A percentile compares a stretch with the other conserved stretches of the same genome.
These are phyloP conservation scores for Sphaerodactylus townsendi DNA, from an alignment of 2,113 vertebrate species.

Conservation along the genomic window DNA sequence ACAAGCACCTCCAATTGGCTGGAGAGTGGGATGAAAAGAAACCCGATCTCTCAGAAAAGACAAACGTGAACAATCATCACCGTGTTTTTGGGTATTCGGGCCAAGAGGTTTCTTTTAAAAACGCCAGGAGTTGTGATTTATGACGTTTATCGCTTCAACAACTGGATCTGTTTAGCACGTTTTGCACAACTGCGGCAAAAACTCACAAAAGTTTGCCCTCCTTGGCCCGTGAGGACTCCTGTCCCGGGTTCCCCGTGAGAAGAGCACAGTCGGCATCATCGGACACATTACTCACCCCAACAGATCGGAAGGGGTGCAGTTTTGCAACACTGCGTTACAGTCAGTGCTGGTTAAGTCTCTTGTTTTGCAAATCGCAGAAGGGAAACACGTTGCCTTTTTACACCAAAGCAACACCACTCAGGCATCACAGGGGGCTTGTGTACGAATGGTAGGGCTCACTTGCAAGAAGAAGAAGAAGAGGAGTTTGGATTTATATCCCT, in stretches of 20 bases:
- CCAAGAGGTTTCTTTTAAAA: neutral
- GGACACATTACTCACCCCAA: neutral
- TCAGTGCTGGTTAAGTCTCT: conserved; percentile 32
- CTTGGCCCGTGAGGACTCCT: neutral
- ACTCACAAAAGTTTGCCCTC: conserved; percentile 15
- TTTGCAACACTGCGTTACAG: conserved; percentile 4
- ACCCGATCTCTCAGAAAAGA: neutral
- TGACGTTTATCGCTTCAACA: neutral
- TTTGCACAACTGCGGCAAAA: conserved; percentile 10
- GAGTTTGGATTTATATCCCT: too few relatives aligned
- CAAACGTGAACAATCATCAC: neutral
- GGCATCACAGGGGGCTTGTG: neutral
- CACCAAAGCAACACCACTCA: neutral
- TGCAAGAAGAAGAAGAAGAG: too few relatives aligned
- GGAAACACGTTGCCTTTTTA: neutral
- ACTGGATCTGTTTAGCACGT: neutral
- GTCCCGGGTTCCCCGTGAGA: conserved; percentile 5
- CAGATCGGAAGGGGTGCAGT: neutral
- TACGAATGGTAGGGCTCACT: neutral
- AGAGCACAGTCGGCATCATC: neutral
- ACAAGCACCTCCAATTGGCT: neutral
- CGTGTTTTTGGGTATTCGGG: neutral
- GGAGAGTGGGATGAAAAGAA: conserved; percentile 16
- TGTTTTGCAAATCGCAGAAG: neutral
- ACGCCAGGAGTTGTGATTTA: neutral